These are phyloP conservation scores for Drosophila tripunctata DNA, from an alignment of 2,888 invertebrate species.

Conservation along the genomic window DNA sequence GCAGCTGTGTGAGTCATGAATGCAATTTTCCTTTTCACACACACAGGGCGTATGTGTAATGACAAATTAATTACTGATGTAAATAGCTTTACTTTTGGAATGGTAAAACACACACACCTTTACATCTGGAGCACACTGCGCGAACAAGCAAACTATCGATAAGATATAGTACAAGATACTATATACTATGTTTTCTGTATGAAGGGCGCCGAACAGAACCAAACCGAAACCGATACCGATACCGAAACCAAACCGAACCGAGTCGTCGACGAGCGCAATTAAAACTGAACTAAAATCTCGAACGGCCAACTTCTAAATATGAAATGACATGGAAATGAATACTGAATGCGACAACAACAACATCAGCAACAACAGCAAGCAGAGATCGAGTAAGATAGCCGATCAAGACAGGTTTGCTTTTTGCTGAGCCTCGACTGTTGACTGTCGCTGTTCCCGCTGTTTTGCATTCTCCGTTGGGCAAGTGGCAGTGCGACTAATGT, in stretches of 20 bases:
- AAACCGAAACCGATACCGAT: too few relatives aligned
- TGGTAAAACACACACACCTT: constrained; percentile 4
- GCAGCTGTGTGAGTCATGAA: constrained; percentile 10
- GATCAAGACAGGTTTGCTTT: constrained; percentile 57
- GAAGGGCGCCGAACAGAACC: neutral
- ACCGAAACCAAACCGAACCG: constrained; percentile 21
- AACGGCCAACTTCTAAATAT: constrained; percentile 73
- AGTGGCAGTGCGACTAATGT: neutral
- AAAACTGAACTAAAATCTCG: constrained; percentile 68
- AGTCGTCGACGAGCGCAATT: constrained; percentile 52
- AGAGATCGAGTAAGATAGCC: constrained; percentile 16
- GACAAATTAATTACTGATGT: too few relatives aligned
- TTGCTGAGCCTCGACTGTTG: constrained; percentile 15
- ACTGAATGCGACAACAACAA: constrained; percentile 46
- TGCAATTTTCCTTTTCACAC: constrained; percentile 2
- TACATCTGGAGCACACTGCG: neutral
- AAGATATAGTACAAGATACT: neutral
- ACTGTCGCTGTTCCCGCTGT: constrained; percentile 34
- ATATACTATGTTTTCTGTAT: too few relatives aligned
- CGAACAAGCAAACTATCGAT: neutral
- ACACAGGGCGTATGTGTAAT: constrained; percentile 35
- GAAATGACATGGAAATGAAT: constrained; percentile 65
- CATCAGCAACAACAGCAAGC: constrained; percentile 13
- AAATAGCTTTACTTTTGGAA: too few relatives aligned
- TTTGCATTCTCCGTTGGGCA: constrained; percentile 49